phyloP scores from a whole-genome alignment of 2,888 invertebrate species.

The Acleris cristana region DNA sequence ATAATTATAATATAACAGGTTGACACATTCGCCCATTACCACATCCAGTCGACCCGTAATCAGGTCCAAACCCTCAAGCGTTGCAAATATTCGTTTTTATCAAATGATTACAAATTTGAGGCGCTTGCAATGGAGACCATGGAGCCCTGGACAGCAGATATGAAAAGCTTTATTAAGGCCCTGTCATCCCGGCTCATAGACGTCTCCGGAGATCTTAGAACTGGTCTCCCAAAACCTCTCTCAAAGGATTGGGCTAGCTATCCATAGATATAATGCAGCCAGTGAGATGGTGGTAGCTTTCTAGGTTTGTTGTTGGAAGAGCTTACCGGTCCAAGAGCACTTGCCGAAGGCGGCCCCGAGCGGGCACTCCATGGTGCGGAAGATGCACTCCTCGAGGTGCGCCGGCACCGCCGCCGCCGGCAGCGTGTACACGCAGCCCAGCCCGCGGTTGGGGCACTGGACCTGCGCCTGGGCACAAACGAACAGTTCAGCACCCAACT shows the following conservation, averaged over 20 bases:
- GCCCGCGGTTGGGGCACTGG: slow-evolving; percentile 64
- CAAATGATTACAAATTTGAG: too few relatives aligned
- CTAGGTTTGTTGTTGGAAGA: not conserved
- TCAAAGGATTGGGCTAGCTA: too few relatives aligned
- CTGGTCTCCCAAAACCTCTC: too few relatives aligned
- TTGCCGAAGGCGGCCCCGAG: slow-evolving; percentile 67
- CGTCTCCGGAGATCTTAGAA: too few relatives aligned
- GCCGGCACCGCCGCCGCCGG: slow-evolving; percentile 55
- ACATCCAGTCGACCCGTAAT: too few relatives aligned
- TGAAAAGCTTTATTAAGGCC: too few relatives aligned
- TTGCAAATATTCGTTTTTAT: too few relatives aligned
- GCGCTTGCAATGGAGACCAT: too few relatives aligned
- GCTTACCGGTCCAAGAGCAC: slow-evolving; percentile 74
- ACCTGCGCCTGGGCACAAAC: slow-evolving; percentile 52
- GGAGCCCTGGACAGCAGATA: too few relatives aligned
- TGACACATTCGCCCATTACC: not conserved
- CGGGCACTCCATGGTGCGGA: slow-evolving; percentile 70
- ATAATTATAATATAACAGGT: not conserved
- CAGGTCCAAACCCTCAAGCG: too few relatives aligned
- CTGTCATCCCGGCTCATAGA: too few relatives aligned
- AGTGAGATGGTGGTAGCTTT: not conserved
- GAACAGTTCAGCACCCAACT: not conserved
- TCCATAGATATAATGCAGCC: too few relatives aligned
- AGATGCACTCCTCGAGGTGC: slow-evolving; percentile 74
- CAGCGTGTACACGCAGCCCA: slow-evolving; percentile 67